Conservation (phyloP, 2,888 invertebrate species). For the Cephus nigrinus region DNA sequence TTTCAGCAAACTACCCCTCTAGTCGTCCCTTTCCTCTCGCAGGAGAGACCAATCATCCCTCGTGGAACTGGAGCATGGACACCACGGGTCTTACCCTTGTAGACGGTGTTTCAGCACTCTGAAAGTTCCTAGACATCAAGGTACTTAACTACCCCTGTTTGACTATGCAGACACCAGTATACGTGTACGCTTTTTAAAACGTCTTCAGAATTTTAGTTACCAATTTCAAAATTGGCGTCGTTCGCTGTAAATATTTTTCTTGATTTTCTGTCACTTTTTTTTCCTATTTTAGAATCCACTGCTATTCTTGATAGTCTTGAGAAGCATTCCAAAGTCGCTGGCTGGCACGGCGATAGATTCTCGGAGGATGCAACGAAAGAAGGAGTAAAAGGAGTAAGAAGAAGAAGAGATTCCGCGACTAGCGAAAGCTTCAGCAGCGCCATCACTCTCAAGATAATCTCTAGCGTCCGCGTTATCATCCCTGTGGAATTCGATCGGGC, state of each 20-base stretch:
- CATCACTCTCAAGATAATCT: neutral
- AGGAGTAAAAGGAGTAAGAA: conserved; percentile 7
- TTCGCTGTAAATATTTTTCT: neutral
- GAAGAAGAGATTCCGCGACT: conserved; percentile 9
- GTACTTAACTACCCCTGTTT: neutral
- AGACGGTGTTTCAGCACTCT: neutral
- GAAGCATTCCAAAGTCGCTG: neutral
- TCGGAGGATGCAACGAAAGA: neutral
- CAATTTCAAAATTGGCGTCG: neutral
- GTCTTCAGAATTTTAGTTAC: neutral
- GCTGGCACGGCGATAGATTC: conserved; percentile 8
- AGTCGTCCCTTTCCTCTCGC: neutral
- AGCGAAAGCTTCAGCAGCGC: neutral
- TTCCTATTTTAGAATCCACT: neutral
- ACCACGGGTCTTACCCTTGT: neutral
- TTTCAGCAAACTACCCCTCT: neutral
- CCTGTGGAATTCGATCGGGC: neutral
- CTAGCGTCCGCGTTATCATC: neutral
- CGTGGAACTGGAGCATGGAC: neutral
- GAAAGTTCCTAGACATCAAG: neutral
- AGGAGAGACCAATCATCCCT: neutral
- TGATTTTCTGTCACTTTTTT: neutral
- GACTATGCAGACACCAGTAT: neutral
- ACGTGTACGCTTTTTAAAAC: neutral
- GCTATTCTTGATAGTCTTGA: neutral